These are phyloP conservation scores for Microtus oregoni DNA, from an alignment of 2,113 vertebrate genomes.

Conservation along the genomic window DNA sequence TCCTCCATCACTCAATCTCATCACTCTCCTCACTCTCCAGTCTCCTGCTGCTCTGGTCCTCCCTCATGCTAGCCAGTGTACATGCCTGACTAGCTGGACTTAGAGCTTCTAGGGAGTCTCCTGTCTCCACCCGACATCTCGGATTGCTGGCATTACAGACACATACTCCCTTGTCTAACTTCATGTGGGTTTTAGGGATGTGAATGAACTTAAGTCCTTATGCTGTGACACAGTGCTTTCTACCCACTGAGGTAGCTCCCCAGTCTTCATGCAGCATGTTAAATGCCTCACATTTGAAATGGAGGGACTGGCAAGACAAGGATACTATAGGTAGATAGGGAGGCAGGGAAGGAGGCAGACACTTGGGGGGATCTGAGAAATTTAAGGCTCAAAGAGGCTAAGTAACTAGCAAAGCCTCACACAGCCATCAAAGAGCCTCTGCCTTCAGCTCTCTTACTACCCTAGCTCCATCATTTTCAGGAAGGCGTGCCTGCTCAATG, in stretches of 20 bases:
- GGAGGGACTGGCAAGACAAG: not conserved
- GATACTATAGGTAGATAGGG: not conserved
- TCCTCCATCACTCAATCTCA: fast-evolving
- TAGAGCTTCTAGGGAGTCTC: not conserved
- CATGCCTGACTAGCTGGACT: not conserved
- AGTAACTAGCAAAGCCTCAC: not conserved
- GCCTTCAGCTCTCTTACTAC: not conserved
- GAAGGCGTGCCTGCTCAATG: not conserved
- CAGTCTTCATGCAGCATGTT: not conserved
- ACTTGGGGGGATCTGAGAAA: not conserved
- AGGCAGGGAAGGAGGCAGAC: not conserved
- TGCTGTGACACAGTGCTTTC: too few species aligned
- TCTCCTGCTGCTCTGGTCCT: not conserved
- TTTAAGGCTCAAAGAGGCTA: not conserved
- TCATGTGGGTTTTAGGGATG: not conserved
- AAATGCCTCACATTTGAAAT: not conserved
- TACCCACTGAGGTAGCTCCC: not conserved
- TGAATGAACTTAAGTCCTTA: too few species aligned
- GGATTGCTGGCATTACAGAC: not conserved
- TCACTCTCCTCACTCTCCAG: not conserved
- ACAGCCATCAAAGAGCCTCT: not conserved
- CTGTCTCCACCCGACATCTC: not conserved
- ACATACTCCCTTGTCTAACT: not conserved
- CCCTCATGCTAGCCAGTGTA: too few species aligned
- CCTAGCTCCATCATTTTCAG: not conserved